phyloP scores from a whole-genome alignment of 2,113 vertebrate species.

The Oncorhynchus tshawytscha region DNA sequence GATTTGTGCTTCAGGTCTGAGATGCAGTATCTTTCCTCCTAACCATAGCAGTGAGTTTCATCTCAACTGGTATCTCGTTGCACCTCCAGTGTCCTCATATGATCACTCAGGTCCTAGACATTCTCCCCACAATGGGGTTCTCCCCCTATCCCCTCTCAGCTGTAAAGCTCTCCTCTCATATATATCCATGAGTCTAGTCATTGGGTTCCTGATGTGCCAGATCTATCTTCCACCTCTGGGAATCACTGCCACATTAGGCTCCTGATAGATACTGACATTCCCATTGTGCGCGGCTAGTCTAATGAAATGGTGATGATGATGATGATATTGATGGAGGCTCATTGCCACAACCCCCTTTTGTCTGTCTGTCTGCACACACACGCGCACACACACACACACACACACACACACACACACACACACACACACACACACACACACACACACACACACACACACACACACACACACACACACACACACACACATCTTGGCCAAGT shows the following conservation, averaged over 20 bases:
- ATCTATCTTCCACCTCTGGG: slow-evolving; percentile 57
- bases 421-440: too few relatives aligned
- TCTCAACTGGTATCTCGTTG: background rate
- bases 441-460: background rate
- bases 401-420: background rate
- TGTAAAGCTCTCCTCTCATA: slow-evolving; percentile 23
- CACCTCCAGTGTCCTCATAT: background rate
- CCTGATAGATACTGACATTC: slow-evolving; percentile 65
- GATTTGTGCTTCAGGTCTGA: background rate
- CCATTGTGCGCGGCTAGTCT: slow-evolving; percentile 61
- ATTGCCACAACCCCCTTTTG: slow-evolving; percentile 29
- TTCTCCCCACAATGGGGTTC: slow-evolving; percentile 11
- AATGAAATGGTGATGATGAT: slow-evolving; percentile 68
- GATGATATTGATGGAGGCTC: slow-evolving; percentile 62
- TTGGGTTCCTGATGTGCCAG: slow-evolving; percentile 44
- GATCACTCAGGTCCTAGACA: background rate
- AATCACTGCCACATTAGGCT: slow-evolving; percentile 68
- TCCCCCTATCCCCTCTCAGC: slow-evolving; percentile 1
- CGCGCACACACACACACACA: slow-evolving; percentile 14
- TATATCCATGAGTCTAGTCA: slow-evolving; percentile 44
- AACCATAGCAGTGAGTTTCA: background rate
- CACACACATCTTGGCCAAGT: background rate
- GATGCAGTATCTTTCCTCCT: background rate
- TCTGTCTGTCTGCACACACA: background rate
- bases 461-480: slow-evolving; percentile 2